Percentiles rank a stretch among this genome's conserved stretches.
Evolutionary conservation across 2,888 invertebrate genomes (phyloP).

Genomic region (Ichneumoninae sp.): DNA sequence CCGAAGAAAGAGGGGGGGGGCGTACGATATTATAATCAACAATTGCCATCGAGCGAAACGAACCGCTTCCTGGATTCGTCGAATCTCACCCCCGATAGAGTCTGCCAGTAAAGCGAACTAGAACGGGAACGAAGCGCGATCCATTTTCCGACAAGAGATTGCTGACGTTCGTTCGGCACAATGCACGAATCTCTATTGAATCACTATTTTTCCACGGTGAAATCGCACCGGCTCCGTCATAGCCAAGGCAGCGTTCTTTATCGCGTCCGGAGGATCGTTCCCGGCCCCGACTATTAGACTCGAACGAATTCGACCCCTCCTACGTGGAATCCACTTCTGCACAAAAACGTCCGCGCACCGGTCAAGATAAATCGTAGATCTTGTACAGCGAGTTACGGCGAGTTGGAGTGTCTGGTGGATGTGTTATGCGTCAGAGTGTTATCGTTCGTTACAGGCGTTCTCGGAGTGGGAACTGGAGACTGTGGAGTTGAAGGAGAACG

Average conservation of each 20-base stretch:
- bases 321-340: slow-evolving; percentile 4
- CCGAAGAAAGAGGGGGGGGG: background rate
- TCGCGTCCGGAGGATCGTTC: slow-evolving; percentile 50
- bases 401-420: background rate
- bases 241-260: slow-evolving; percentile 57
- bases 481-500: background rate
- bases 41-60: slow-evolving; percentile 60
- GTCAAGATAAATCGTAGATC: slow-evolving; percentile 9
- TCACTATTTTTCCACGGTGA: slow-evolving; percentile 59
- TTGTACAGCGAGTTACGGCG: background rate
- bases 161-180: slow-evolving; percentile 65
- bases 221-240: slow-evolving; percentile 54
- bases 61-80: slow-evolving; percentile 44
- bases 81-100: slow-evolving; percentile 59
- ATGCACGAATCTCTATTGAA: slow-evolving; percentile 62
- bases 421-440: background rate
- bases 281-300: slow-evolving; percentile 35
- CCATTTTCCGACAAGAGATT: slow-evolving; percentile 64
- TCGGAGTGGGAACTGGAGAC: slow-evolving; percentile 15
- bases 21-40: slow-evolving; percentile 60
- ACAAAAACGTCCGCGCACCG: slow-evolving; percentile 21
- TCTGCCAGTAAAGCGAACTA: slow-evolving; percentile 61
- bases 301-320: slow-evolving; percentile 31
- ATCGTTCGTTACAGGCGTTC: background rate
- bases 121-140: slow-evolving; percentile 65